Base-by-base conservation (phyloP, 2,888 invertebrate species). In the Copidosoma aretas region DNA sequence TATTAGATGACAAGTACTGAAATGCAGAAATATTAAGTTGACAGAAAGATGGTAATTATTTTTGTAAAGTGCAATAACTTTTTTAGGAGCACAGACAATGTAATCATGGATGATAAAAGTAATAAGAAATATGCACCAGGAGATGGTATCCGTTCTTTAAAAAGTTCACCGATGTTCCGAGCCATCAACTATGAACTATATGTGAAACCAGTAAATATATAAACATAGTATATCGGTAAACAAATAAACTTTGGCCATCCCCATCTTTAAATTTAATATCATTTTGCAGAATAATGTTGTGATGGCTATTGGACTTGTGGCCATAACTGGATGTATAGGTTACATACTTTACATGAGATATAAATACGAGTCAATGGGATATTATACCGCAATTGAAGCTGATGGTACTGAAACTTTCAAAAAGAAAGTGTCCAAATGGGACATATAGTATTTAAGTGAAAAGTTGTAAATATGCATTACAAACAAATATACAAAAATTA, bases 131-230 rank as follows among this genome's bases (percentile, higher is more conserved):
- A 78, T 60, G 67, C 72, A 73, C 91, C 93, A 49, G 93, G 93
- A 41, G 93, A 93, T 78, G 94, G 94, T 1, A 85, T 94, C 63
- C 86, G 92, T 71, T 92, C 92, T 1, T 82, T 94, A 73, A 87
- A 85, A 83, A 91, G 92, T 19, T 91, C 92, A 3, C 88, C 87
- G 75, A 87, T 93, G 41, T 97, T 97, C 82, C 88, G 91, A 79
- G 88, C 91, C 39, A 86, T 95, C 0, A 97, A 97, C 85, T 96
- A 93, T 84, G 96, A 97, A 84, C 86, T 97, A 1, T 97, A 95
- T 82, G 89, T 91, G 0, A 94, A 91, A 84, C 96, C 95, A 71
- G 96, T 96, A 87, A 88, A 49, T 59, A 68, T 59, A 68, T 52
- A 53, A 41, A 52, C 21, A 62, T 32, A 3, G 12, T 46, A 15